Base-by-base conservation (phyloP, 2,797 vertebrate genomes). In the Calcarius lapponicus region DNA sequence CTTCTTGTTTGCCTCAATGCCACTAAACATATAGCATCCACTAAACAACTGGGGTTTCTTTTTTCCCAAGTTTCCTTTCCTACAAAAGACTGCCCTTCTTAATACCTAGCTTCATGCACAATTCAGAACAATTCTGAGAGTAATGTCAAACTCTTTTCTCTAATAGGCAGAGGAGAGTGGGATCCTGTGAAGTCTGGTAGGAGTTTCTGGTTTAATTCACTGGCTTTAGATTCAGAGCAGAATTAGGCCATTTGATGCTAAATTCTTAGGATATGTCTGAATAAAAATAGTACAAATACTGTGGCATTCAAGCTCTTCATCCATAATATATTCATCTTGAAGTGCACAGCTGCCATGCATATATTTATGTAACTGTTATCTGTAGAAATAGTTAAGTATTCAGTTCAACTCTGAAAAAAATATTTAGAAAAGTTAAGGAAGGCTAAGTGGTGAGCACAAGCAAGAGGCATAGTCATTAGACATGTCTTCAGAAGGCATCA, bases 201-300 rank as follows among this genome's bases (percentile, higher is more conserved):
- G 56, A 92, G 20, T 53, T 89, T 90, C 78, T 84, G 42, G 42
- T 80, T 93, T 90, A 87, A 92, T 72, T 81, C 71, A 64, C 29
- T 50, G 29, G 54, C 21, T 84, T 79, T 72, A 75, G 40, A 60
- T 79, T 90, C 38, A 38, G 24, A 90, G 48, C 10, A 80, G 60
- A 93, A 95, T 90, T 88, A 90, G 90, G 74, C 67, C 60, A 85
- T 90, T 96, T 87, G 71, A 85, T 80, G 78, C 74, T 87, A 95
- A 95, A 95, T 80, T 93, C 61, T 94, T 71, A 93, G 83, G 88
- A 93, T 93, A 24, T 94, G 74, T 88, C 92, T 85, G 78, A 96
- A 96, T 92, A 96, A 96, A 95, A 96, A 95, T 94, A 94, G 93
- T 94, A 92, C 43, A 93, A 94, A 92, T 92, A 88, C 56, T 69